These are phyloP conservation scores for Beris chalybata DNA, from an alignment of 2,888 invertebrate species.

Conservation along the genomic window DNA sequence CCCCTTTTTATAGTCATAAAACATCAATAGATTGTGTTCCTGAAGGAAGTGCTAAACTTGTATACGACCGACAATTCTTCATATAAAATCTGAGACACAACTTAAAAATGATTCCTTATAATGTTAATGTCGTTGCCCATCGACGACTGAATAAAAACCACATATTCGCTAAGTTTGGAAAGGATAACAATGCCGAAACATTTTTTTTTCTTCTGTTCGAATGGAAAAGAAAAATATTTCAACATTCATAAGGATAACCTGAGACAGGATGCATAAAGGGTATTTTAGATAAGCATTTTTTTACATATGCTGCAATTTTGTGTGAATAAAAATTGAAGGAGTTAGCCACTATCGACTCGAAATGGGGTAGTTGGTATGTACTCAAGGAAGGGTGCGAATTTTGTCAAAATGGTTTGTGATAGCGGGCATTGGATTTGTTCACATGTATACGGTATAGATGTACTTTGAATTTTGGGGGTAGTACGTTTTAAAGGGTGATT, in stretches of 20 bases:
- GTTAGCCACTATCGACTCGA: slow-evolving; percentile 4
- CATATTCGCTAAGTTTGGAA: not conserved
- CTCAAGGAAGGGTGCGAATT: no score
- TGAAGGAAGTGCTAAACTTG: slow-evolving; percentile 17
- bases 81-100: slow-evolving; percentile 8
- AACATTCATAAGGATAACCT: slow-evolving; percentile 16
- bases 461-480: no score
- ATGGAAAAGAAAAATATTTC: not conserved
- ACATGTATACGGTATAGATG: no score
- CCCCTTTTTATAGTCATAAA: slow-evolving; percentile 8
- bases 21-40: slow-evolving; percentile 9
- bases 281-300: slow-evolving; percentile 34
- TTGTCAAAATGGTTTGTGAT: no score
- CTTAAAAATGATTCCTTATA: not conserved
- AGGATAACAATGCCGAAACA: not conserved
- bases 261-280: slow-evolving; percentile 32
- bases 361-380: no score
- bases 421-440: no score
- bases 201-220: not conserved
- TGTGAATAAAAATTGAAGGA: slow-evolving; percentile 8
- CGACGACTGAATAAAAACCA: slow-evolving; percentile 10
- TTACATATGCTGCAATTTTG: slow-evolving; percentile 25
- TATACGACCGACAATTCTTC: not conserved
- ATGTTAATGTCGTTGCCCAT: slow-evolving; percentile 33
- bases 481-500: no score